Evolutionary conservation across 2,888 invertebrate species (phyloP), one percentile per base, ranked within the genome.

Genomic region (Megamerina dolium): DNA sequence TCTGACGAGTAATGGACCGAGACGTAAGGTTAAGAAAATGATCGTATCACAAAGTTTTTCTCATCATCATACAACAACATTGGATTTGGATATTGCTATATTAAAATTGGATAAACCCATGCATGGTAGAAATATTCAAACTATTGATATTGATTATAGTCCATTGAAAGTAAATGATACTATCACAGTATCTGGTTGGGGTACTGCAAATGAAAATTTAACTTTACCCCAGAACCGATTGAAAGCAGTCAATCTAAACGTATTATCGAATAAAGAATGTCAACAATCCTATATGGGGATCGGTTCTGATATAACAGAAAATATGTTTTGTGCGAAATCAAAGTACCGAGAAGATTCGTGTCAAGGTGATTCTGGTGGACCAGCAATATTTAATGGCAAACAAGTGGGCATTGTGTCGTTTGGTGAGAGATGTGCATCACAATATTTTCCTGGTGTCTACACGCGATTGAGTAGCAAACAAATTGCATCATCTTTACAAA

Each of bases 371-470:
- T 63, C 62, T 2, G 68, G 64, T n/a, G 59, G 63, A 12, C 66
- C 68, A 1, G 44, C 56, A 26, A 37, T 63, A 4, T 41, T 41
- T 17, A 26, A 38, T 0, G 55, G 54, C n/a, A 53, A 53, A 8
- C 48, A 57, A 50, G 49, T 65, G 79, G 87, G 87, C 16, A 73
- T 87, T 2, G 85, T 87, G 1, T 87, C 86, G 0, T 64, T 57
- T 56, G 64, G 61, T 8, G 18, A 41, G 14, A 57, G 57, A 1
- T 68, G 65, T 44, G 66, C 57, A n/a, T 45, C 46, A 52, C 77
- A 81, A 0, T 77, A 81, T 54, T 79, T 76, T 54, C 87, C 87
- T 0, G 87, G 87, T 1, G 86, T 88, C 4, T 87, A 87, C 65
- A 76, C 82, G 0, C 72, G 85, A 37, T 82, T 86, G 1, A 54